phyloP scores from a whole-genome alignment of 2,888 invertebrate species.

The Zygogramma bicolorata region DNA sequence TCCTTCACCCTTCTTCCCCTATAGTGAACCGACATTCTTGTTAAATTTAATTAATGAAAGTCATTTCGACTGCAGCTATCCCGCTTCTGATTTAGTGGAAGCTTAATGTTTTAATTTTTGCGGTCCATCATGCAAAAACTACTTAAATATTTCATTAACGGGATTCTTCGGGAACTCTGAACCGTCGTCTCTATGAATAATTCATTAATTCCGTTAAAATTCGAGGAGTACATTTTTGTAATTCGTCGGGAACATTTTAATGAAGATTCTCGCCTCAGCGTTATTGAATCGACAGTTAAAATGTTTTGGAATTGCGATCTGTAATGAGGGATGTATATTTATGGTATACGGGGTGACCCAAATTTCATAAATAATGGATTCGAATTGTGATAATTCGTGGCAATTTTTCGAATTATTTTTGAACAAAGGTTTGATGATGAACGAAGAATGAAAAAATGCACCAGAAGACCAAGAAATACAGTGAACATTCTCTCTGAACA shows the following conservation, averaged over 20 bases:
- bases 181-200: constrained; percentile 50
- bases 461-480: no score
- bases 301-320: neutral
- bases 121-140: constrained; percentile 48
- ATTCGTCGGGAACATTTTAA: constrained; percentile 46
- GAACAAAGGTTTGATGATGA: no score
- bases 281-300: neutral
- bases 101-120: constrained; percentile 53
- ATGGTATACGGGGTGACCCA: no score
- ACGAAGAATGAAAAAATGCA: no score
- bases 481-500: no score
- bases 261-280: constrained; percentile 33
- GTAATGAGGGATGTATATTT: neutral
- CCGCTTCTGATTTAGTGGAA: constrained; percentile 35
- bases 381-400: no score
- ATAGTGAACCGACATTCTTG: constrained; percentile 9
- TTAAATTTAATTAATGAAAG: constrained; percentile 20
- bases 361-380: no score
- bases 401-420: no score
- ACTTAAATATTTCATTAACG: constrained; percentile 56
- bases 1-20: neutral
- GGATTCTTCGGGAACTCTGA: constrained; percentile 52
- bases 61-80: constrained; percentile 8
- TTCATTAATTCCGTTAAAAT: constrained; percentile 49
- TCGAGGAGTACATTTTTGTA: constrained; percentile 50